Evolutionary conservation across 2,797 vertebrate species (phyloP).

Genomic region (Enteromius paludinosus): DNA sequence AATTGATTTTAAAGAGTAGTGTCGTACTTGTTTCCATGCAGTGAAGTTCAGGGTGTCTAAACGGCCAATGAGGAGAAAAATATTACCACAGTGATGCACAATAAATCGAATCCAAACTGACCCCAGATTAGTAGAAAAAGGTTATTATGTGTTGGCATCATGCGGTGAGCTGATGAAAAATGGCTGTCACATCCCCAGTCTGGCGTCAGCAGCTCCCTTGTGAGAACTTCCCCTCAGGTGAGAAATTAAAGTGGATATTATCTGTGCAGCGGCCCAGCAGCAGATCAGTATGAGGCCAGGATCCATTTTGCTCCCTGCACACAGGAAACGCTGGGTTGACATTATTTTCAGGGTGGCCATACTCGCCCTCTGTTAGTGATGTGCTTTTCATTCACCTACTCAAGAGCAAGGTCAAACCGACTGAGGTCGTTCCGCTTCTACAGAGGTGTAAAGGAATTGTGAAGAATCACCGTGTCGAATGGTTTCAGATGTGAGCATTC

Average conservation of each 20-base stretch:
- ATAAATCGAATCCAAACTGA: constrained; percentile 33
- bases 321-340: constrained; percentile 59
- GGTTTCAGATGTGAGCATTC: background rate
- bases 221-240: constrained; percentile 69
- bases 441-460: constrained; percentile 25
- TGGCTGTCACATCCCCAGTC: constrained; percentile 45
- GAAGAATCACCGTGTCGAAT: background rate
- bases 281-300: constrained; percentile 50
- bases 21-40: constrained; percentile 1
- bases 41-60: background rate
- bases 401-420: constrained; percentile 51
- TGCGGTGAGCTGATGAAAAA: constrained; percentile 53
- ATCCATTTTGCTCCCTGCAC: constrained; percentile 50
- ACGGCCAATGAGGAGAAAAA: constrained; percentile 17
- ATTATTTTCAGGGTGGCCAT: constrained; percentile 56
- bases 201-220: constrained; percentile 56
- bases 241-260: constrained; percentile 62
- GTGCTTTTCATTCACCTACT: constrained; percentile 55
- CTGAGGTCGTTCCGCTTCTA: constrained; percentile 42
- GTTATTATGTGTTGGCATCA: constrained; percentile 41
- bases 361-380: constrained; percentile 51
- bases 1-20: constrained; percentile 40
- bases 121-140: constrained; percentile 53
- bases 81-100: constrained; percentile 12
- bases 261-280: constrained; percentile 44